Conservation (phyloP, 2,797 vertebrate genomes). For the Epinephelus coioides region DNA sequence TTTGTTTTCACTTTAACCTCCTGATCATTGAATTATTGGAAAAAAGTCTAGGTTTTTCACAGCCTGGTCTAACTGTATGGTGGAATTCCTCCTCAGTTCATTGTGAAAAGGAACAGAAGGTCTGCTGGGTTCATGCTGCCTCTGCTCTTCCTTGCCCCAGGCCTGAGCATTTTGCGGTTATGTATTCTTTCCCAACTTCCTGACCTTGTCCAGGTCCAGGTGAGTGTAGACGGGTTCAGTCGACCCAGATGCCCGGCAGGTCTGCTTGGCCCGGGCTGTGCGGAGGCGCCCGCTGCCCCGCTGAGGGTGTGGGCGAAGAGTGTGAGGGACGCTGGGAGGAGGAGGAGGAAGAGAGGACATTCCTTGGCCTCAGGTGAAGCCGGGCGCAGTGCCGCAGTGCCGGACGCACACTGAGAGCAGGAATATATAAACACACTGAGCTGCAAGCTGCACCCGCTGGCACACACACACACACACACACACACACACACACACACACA, state of each 20-base stretch:
- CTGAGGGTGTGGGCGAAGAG: slow-evolving; percentile 76
- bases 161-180: slow-evolving; percentile 48
- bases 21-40: slow-evolving; percentile 57
- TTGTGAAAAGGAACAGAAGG: slow-evolving; percentile 63
- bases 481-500: slow-evolving; percentile 11
- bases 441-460: slow-evolving; percentile 76
- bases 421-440: slow-evolving; percentile 79
- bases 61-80: slow-evolving; percentile 3
- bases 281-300: slow-evolving; percentile 73
- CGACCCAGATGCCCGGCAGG: slow-evolving; percentile 67
- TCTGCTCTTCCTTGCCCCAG: slow-evolving; percentile 58
- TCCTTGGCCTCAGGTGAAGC: slow-evolving; percentile 81
- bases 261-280: slow-evolving; percentile 61
- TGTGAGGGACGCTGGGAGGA: slow-evolving; percentile 71
- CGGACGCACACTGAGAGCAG: slow-evolving; percentile 70
- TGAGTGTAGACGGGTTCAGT: slow-evolving; percentile 55
- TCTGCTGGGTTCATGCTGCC: slow-evolving; percentile 65
- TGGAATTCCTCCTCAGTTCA: slow-evolving; percentile 42
- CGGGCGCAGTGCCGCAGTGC: slow-evolving; percentile 68
- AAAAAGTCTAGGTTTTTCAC: slow-evolving; percentile 29
- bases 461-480: slow-evolving; percentile 15
- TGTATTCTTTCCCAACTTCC: slow-evolving; percentile 62
- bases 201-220: slow-evolving; percentile 78
- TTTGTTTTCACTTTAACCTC: slow-evolving; percentile 66
- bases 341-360: slow-evolving; percentile 78